Conservation (phyloP, 1,140 invertebrate species). For the Spodoptera frugiperda region DNA sequence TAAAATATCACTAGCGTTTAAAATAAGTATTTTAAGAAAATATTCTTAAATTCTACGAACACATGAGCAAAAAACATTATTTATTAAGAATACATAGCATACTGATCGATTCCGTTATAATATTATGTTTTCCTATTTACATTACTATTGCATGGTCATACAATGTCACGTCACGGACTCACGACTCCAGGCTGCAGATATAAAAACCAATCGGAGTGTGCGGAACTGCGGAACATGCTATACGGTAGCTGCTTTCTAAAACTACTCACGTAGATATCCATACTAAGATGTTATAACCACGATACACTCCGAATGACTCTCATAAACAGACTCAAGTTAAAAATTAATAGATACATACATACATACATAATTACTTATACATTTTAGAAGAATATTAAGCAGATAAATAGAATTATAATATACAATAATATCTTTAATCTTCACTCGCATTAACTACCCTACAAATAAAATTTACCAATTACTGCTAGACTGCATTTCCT, state of each 20-base stretch:
- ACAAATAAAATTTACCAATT: neutral
- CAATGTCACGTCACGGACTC: too few relatives aligned
- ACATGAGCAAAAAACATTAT: constrained; percentile 36
- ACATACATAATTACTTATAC: constrained; percentile 16
- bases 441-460: neutral
- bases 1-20: constrained; percentile 6
- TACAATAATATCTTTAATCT: neutral
- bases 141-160: constrained; percentile 10
- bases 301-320: neutral
- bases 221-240: neutral
- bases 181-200: neutral
- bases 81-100: constrained; percentile 17
- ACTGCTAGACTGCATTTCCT: neutral
- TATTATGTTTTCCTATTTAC: constrained; percentile 15
- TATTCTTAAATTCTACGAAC: constrained; percentile 28
- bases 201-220: neutral
- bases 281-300: neutral
- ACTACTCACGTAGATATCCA: neutral
- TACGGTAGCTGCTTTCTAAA: neutral
- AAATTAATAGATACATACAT: constrained; percentile 10
- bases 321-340: neutral
- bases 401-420: constrained; percentile 20
- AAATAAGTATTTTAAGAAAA: constrained; percentile 15
- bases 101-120: neutral
- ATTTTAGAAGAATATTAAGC: constrained; percentile 12